phyloP scores from a whole-genome alignment of 2,888 invertebrate species.

The Choreutis nemorana region DNA sequence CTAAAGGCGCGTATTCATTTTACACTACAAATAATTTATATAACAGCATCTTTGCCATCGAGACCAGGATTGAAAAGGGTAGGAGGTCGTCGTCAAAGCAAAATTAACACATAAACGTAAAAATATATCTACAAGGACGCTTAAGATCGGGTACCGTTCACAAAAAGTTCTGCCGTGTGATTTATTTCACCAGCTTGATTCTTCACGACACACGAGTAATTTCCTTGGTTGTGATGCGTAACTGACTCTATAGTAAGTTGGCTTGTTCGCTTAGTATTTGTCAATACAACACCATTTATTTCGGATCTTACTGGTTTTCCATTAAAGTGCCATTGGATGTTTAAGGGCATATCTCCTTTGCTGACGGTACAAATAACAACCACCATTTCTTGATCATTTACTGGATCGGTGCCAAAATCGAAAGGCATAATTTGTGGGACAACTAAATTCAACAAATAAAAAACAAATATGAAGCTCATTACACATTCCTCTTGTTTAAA shows the following conservation, averaged over 20 bases:
- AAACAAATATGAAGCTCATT: constrained; percentile 3
- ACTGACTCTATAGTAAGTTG: constrained; percentile 70
- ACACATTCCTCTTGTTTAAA: too few relatives aligned
- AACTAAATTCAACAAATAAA: constrained; percentile 44
- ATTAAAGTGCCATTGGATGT: constrained; percentile 75
- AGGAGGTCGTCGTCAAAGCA: constrained; percentile 10
- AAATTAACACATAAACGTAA: constrained; percentile 9
- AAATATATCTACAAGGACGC: constrained; percentile 2
- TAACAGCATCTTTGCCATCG: constrained; percentile 3
- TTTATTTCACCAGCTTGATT: constrained; percentile 66
- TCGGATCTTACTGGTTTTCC: constrained; percentile 43
- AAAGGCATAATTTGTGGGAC: constrained; percentile 76
- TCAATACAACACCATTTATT: constrained; percentile 59
- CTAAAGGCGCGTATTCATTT: too few relatives aligned
- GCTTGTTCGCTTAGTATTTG: constrained; percentile 66
- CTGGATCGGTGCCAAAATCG: constrained; percentile 73
- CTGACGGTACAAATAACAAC: constrained; percentile 75
- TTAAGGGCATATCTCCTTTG: constrained; percentile 81
- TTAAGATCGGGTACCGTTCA: constrained; percentile 35
- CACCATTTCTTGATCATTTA: constrained; percentile 73
- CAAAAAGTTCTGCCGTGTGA: constrained; percentile 63
- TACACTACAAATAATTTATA: background rate
- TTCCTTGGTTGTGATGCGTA: constrained; percentile 67
- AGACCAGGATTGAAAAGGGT: constrained; percentile 8
- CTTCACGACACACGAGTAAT: constrained; percentile 69